Evolutionary conservation across 1,140 invertebrate species (phyloP).

Genomic region (Zaprionus ghesquierei): DNA sequence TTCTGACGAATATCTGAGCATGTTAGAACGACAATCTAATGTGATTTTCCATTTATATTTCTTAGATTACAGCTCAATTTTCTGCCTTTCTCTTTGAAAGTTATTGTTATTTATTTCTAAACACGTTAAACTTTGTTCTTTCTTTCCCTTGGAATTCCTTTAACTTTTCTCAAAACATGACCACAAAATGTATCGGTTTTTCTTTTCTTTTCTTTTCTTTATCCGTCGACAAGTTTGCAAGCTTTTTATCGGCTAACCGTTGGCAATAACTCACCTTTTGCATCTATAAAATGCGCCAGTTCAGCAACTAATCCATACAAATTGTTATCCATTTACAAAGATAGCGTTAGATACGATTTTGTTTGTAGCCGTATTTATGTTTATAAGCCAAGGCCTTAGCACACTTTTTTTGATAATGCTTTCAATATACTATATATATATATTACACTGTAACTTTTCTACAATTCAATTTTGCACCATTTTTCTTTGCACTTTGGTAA

Average conservation of each 20-base stretch:
- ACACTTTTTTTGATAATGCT: not conserved
- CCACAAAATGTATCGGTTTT: constrained; percentile 49
- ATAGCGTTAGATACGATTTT: not conserved
- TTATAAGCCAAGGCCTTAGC: constrained; percentile 7
- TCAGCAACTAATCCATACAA: constrained; percentile 73
- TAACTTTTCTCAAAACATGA: constrained; percentile 18
- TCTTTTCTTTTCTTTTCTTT: too few species aligned
- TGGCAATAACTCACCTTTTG: constrained; percentile 55
- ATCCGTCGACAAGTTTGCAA: constrained; percentile 22
- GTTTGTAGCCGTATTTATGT: not conserved
- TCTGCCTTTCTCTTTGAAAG: not conserved
- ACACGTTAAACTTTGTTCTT: not conserved
- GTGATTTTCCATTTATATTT: not conserved
- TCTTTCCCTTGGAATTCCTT: not conserved
- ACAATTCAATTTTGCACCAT: constrained; percentile 8
- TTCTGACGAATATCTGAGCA: not conserved
- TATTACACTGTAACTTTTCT: constrained; percentile 17
- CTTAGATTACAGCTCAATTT: not conserved
- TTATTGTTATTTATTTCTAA: not conserved
- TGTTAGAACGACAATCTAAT: not conserved
- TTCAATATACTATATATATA: not conserved
- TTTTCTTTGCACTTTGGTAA: constrained; percentile 6
- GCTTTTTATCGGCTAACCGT: not conserved
- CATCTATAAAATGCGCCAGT: constrained; percentile 63
- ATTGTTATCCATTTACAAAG: constrained; percentile 59